Conservation (phyloP, 2,113 vertebrate genomes). For the Ammodytes dubius region DNA sequence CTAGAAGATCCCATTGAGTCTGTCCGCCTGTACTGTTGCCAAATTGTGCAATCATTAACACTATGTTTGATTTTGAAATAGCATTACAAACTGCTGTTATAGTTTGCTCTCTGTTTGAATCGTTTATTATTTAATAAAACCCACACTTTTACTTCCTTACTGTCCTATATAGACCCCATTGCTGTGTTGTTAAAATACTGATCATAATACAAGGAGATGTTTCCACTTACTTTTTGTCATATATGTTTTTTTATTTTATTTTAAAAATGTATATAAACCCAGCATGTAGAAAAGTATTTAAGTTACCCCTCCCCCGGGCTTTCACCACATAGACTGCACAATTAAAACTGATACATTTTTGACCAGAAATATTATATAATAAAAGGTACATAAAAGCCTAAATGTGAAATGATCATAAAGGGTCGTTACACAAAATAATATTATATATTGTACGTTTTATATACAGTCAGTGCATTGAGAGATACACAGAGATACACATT, state of each 20-base stretch:
- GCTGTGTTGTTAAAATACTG: not conserved
- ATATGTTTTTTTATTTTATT: not conserved
- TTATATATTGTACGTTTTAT: not conserved
- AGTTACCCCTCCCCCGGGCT: not conserved
- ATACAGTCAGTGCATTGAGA: not conserved
- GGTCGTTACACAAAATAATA: not conserved
- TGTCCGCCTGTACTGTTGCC: too few relatives aligned
- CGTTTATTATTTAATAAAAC: not conserved
- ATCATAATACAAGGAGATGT: not conserved
- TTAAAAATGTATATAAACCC: not conserved
- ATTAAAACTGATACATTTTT: not conserved
- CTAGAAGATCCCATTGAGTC: not conserved
- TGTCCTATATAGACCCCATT: not conserved
- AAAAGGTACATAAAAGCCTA: not conserved
- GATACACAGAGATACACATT: not conserved
- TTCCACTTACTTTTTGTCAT: not conserved
- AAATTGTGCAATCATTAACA: too few relatives aligned
- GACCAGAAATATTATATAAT: not conserved
- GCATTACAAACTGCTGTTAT: not conserved
- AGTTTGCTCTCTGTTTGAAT: not conserved
- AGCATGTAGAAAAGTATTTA: not conserved
- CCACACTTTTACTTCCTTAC: not conserved
- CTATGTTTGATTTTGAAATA: not conserved
- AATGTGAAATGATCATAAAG: not conserved
- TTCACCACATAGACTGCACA: not conserved